Percentiles rank a stretch among this genome's conserved stretches.
These are phyloP conservation scores for Karalla daura DNA, from an alignment of 2,797 vertebrate genomes.

Conservation along the genomic window DNA sequence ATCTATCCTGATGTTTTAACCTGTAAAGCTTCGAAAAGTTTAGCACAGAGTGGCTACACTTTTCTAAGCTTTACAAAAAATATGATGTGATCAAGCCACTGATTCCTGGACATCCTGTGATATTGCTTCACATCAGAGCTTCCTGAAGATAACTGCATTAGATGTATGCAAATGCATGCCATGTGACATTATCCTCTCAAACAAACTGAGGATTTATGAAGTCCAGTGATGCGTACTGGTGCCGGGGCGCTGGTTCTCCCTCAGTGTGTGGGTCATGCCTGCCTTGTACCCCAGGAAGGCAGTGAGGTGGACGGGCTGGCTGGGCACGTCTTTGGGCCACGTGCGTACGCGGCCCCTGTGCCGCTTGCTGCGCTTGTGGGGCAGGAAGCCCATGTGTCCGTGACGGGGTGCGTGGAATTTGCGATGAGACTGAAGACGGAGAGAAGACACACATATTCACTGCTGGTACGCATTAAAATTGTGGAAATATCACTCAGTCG, in stretches of 20 bases:
- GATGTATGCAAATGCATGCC: not conserved
- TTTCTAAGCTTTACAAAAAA: not conserved
- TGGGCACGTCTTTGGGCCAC: conserved; percentile 92
- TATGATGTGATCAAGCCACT: not conserved
- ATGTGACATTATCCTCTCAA: not conserved
- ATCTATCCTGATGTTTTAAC: not conserved
- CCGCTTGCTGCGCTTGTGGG: conserved; percentile 87
- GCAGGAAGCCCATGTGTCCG: conserved; percentile 93
- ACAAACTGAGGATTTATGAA: not conserved
- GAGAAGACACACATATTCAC: not conserved
- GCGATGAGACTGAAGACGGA: conserved; percentile 88
- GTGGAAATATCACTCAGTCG: not conserved
- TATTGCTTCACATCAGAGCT: not conserved
- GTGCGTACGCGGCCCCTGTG: conserved; percentile 91
- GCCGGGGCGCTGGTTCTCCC: conserved; percentile 88
- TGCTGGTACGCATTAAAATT: not conserved
- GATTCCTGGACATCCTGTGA: not conserved
- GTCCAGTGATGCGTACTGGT: conserved; percentile 85
- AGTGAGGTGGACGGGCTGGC: conserved; percentile 90
- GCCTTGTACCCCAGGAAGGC: conserved; percentile 97
- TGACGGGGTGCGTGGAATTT: conserved; percentile 96
- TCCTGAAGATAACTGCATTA: not conserved
- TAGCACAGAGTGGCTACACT: not conserved
- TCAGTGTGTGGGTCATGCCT: conserved; percentile 94
- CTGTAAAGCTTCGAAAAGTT: not conserved